Base-by-base conservation (phyloP, 2,797 vertebrate species). In the Tympanoctomys barrerae region DNA sequence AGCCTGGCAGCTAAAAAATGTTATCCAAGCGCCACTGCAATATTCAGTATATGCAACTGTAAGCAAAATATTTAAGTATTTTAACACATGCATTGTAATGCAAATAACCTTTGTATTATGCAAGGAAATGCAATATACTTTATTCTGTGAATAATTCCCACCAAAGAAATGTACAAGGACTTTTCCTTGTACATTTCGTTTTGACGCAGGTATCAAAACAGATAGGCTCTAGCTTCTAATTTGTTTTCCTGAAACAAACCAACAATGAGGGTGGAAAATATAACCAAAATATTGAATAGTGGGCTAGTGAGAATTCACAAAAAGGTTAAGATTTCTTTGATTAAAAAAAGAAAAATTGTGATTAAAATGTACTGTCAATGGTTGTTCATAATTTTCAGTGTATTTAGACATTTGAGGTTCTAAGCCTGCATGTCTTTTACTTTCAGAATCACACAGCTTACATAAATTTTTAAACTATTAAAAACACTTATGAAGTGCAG, bases 41-140 rank as follows among this genome's bases (percentile, higher is more conserved):
- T 71, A 66, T 46, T 83, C 78, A 54, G 28, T 49, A 73, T 71
- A 88, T 77, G 85, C 36, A 88, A 59, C 59, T 71, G 0, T 62
- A 79, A 77, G 8, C 75, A 71, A 90, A 92, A 12, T 33, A 49
- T 81, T 89, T 91, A 88, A 90, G 19, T 36, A n/a, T 81, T 89
- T 91, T 93, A 90, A 92, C 46, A 36, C 18, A 8, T 22, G 75
- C 62, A 90, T 52, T 84, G 24, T 66, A 14, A 71, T 73, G 2
- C 26, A 73, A 14, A 79, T 2, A 79, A 28, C 24, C 46, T 94
- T 87, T 70, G 19, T 21, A 73, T 88, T 88, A 87, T 14, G 13
- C 7, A 71, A 75, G 5, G 26, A 92, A 28, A 88, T 33, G 46
- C 5, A 78, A 42, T 21, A 2, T 4, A 66, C 1, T 78, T 39